Evolutionary conservation across 2,113 vertebrate genomes (phyloP).

Genomic region (Sisor rabdophorus): DNA sequence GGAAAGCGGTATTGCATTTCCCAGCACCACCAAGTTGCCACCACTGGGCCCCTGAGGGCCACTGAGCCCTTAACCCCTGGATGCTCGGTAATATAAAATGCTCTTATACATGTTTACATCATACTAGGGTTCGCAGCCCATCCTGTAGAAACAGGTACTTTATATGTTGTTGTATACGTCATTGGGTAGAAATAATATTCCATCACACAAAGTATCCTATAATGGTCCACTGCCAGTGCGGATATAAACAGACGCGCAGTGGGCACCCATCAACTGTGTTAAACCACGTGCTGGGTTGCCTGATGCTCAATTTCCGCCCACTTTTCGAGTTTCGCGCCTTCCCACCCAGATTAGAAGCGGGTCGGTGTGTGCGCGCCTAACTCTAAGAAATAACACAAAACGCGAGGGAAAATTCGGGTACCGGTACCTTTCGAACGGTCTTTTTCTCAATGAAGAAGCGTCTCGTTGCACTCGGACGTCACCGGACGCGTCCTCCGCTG

Average conservation of each 20-base stretch:
- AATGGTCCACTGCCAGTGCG: background rate
- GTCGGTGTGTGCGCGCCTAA: too few species aligned
- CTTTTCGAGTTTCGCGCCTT: background rate
- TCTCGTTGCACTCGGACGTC: slow-evolving; percentile 48
- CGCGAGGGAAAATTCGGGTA: too few species aligned
- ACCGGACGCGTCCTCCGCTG: slow-evolving; percentile 44
- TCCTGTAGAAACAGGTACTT: background rate
- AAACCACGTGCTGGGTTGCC: background rate
- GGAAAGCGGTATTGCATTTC: too few species aligned
- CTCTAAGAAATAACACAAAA: too few species aligned
- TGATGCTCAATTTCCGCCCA: background rate
- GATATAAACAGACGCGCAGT: background rate
- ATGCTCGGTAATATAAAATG: too few species aligned
- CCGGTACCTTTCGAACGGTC: slow-evolving; percentile 63
- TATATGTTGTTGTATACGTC: background rate
- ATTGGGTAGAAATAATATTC: background rate
- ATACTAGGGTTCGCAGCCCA: background rate
- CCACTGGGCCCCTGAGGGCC: too few species aligned
- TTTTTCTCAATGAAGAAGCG: slow-evolving; percentile 59
- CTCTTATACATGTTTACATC: too few species aligned
- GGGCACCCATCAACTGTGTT: background rate
- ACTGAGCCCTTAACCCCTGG: too few species aligned
- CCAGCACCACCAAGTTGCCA: too few species aligned
- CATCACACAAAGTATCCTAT: background rate
- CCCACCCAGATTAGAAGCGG: background rate